Conservation (phyloP, 1,140 invertebrate species). For the Zaprionus lachaisei region DNA sequence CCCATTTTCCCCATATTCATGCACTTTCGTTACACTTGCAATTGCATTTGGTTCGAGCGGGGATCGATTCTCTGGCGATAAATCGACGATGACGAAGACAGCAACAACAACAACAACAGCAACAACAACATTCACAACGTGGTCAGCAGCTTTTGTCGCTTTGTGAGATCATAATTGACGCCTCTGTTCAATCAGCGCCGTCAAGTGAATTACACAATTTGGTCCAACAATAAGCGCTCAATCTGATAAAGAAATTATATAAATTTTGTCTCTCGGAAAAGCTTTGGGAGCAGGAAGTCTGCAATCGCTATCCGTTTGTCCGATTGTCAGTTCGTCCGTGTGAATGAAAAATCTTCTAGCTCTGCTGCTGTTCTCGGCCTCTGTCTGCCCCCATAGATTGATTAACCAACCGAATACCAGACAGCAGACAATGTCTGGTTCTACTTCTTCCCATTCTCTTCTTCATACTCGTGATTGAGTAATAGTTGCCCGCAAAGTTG, state of each 20-base stretch:
- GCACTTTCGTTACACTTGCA: constrained; percentile 51
- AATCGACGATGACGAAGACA: constrained; percentile 31
- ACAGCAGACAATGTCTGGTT: constrained; percentile 11
- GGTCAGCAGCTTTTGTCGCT: constrained; percentile 59
- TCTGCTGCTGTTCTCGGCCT: constrained; percentile 12
- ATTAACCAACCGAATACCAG: constrained; percentile 46
- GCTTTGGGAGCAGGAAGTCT: constrained; percentile 66
- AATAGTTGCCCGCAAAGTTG: constrained; percentile 54
- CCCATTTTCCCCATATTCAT: constrained; percentile 54
- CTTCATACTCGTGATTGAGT: constrained; percentile 52
- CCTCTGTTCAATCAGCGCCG: constrained; percentile 62
- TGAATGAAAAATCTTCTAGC: constrained; percentile 49
- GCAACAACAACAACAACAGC: background rate
- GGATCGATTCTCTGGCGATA: constrained; percentile 42
- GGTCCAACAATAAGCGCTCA: constrained; percentile 56
- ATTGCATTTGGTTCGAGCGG: constrained; percentile 36
- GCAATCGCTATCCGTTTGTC: constrained; percentile 58
- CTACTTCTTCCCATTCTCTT: background rate
- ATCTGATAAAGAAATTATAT: constrained; percentile 80
- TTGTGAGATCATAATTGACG: constrained; percentile 62
- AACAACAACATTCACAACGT: constrained; percentile 11
- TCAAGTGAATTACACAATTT: constrained; percentile 70
- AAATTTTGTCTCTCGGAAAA: constrained; percentile 69
- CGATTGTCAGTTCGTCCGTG: constrained; percentile 26
- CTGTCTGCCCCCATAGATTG: constrained; percentile 44